These are phyloP conservation scores for Cryptocephalus moraei DNA, from an alignment of 2,888 invertebrate genomes.

Conservation along the genomic window DNA sequence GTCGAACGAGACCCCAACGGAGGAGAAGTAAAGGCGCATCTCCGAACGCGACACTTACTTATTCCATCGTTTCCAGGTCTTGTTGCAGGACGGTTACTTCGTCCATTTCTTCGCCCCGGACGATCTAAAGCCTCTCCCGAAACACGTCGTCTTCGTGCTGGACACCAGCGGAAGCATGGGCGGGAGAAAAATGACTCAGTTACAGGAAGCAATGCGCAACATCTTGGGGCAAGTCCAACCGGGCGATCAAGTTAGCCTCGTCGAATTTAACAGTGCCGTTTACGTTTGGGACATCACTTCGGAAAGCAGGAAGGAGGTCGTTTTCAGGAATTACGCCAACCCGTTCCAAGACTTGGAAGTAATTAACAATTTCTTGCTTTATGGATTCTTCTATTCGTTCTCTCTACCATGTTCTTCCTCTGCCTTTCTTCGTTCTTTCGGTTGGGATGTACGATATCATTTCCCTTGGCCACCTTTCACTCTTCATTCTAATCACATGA, in stretches of 20 bases:
- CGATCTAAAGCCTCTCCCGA: conserved; percentile 47
- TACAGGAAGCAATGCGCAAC: conserved; percentile 54
- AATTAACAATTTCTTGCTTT: not conserved
- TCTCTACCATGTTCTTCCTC: no score
- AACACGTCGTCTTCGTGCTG: conserved; percentile 62
- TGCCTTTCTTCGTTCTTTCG: no score
- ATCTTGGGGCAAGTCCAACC: conserved; percentile 39
- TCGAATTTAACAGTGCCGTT: conserved; percentile 10
- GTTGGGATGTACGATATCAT: no score
- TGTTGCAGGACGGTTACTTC: conserved; percentile 62
- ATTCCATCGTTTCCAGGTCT: conserved; percentile 39
- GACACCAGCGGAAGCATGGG: conserved; percentile 69
- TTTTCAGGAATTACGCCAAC: conserved; percentile 20
- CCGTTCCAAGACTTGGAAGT: conserved; percentile 7
- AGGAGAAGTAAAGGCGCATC: not conserved
- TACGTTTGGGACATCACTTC: conserved; percentile 11
- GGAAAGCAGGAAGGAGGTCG: conserved; percentile 31
- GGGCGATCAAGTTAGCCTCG: conserved; percentile 9
- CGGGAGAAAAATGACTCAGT: conserved; percentile 53
- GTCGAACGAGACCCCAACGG: conserved; percentile 44
- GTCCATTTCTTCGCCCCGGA: conserved; percentile 65
- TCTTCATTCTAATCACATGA: no score
- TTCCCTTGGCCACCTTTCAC: no score
- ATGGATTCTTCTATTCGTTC: no score
- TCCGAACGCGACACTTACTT: no score